A percentile compares a stretch with the other conserved stretches of the same genome.
Conservation (phyloP, 2,888 invertebrate genomes). For the Syrista parreyssii region DNA sequence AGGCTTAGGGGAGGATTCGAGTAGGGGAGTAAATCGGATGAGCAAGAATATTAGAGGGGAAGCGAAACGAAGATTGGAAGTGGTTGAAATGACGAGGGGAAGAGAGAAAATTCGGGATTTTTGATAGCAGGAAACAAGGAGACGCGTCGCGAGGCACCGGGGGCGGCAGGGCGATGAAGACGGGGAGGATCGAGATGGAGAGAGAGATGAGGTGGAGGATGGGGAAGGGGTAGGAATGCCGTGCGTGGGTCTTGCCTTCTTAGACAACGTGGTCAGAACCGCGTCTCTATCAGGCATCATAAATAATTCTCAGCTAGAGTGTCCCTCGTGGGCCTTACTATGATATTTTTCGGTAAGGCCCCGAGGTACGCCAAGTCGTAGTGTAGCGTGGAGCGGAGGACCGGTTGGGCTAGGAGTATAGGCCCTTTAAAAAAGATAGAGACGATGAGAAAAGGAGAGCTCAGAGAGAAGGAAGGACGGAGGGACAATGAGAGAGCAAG, state of each 20-base stretch:
- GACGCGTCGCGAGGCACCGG: conserved; percentile 2
- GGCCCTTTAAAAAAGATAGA: conserved; percentile 14
- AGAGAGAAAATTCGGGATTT: neutral
- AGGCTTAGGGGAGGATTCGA: neutral
- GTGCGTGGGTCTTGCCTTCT: conserved; percentile 61
- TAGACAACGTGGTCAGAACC: conserved; percentile 58
- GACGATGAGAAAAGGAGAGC: neutral
- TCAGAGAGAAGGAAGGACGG: neutral
- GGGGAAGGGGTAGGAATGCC: conserved; percentile 54
- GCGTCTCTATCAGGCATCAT: conserved; percentile 66
- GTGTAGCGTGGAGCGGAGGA: conserved; percentile 24
- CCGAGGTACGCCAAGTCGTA: conserved; percentile 1
- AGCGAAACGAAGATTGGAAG: neutral
- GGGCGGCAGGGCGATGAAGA: conserved; percentile 31
- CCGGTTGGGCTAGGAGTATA: conserved; percentile 32
- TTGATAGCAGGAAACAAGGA: neutral
- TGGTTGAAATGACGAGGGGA: neutral
- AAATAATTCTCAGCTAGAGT: conserved; percentile 57
- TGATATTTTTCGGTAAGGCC: conserved; percentile 30
- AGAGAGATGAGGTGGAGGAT: conserved; percentile 32
- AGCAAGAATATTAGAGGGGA: neutral
- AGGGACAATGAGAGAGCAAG: neutral
- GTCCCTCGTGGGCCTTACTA: conserved; percentile 33
- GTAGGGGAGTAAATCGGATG: neutral
- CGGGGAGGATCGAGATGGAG: conserved; percentile 30